Base-by-base conservation (phyloP, 1,140 invertebrate species). In the Orius insidiosus region DNA sequence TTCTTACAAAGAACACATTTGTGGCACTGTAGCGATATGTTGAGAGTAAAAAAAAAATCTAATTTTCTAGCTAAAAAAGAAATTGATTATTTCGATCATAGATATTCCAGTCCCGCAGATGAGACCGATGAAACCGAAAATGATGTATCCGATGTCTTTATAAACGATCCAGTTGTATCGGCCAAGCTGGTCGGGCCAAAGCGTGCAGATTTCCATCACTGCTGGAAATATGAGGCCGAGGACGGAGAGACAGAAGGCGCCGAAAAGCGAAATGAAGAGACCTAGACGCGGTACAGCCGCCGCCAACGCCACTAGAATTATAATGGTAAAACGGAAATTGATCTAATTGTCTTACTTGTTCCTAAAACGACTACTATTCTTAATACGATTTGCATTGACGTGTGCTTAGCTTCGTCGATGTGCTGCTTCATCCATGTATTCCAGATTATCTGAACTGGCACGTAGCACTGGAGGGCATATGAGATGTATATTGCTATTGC, bases 381-480 rank as follows among this genome's bases (percentile, higher is more conserved):
- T n/a, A n/a, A n/a, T n/a, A n/a, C n/a, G n/a, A n/a, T n/a, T n/a
- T n/a, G n/a, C n/a, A n/a, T n/a, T n/a, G n/a, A n/a, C n/a, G n/a
- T n/a, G n/a, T n/a, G n/a, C n/a, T n/a, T n/a, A n/a, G n/a, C n/a
- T n/a, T n/a, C n/a, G n/a, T n/a, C n/a, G n/a, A n/a, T n/a, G n/a
- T n/a, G n/a, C 8, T 74, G 70, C 9, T 68, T 60, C 19, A 81
- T 52, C 55, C 80, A 81, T 4, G 69, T 75, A 11, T 77, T 74
- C 86, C 87, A 93, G 16, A 92, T 68, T 31, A 96, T 89, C 50
- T 84, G 76, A 8, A 93, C 76, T 0, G 92, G 87, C 1, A 96
- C 89, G 63, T 90, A 97, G 37, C 87, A 80, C 64, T 96, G 90
- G n/a, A 96, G 65, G 2, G 80, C 82, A 65, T 92, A 94, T 0